Percentiles rank a stretch among this genome's conserved stretches.
phyloP scores from a whole-genome alignment of 2,888 invertebrate genomes.

The Anticlea derivata region DNA sequence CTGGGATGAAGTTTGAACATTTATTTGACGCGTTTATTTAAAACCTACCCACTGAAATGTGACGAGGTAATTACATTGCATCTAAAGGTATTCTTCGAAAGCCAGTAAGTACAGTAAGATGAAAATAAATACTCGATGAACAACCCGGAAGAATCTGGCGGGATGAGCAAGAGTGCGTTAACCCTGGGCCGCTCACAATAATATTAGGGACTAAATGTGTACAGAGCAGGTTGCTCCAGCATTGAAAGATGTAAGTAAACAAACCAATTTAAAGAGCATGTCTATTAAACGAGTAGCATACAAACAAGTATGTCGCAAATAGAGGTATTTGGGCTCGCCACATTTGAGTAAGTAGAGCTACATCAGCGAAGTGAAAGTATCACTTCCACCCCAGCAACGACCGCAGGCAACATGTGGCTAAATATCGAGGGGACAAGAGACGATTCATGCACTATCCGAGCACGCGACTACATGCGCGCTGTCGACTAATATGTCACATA shows the following conservation, averaged over 20 bases:
- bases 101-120: constrained; percentile 30
- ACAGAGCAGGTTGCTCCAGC: constrained; percentile 53
- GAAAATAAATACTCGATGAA: constrained; percentile 49
- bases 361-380: constrained; percentile 35
- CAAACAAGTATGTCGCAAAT: constrained; percentile 22
- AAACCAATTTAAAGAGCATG: constrained; percentile 57
- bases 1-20: constrained; percentile 1
- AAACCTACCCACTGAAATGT: constrained; percentile 11
- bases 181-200: constrained; percentile 63
- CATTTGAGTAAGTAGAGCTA: constrained; percentile 27
- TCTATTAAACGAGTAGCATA: constrained; percentile 45
- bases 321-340: constrained; percentile 32
- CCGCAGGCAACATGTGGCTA: constrained; percentile 48
- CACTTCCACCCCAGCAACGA: constrained; percentile 45
- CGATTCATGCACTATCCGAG: constrained; percentile 37
- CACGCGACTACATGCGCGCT: constrained; percentile 44
- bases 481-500: constrained; percentile 31
- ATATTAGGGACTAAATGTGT: constrained; percentile 59
- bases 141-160: constrained; percentile 55
- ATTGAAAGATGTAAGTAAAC: constrained; percentile 64
- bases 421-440: constrained; percentile 41
- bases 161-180: constrained; percentile 65
- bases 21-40: constrained; percentile 40
- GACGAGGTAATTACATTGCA: constrained; percentile 17
- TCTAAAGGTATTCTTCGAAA: constrained; percentile 13